Base-by-base conservation (phyloP, 1,140 invertebrate species). In the Bilobella aurantiaca region DNA sequence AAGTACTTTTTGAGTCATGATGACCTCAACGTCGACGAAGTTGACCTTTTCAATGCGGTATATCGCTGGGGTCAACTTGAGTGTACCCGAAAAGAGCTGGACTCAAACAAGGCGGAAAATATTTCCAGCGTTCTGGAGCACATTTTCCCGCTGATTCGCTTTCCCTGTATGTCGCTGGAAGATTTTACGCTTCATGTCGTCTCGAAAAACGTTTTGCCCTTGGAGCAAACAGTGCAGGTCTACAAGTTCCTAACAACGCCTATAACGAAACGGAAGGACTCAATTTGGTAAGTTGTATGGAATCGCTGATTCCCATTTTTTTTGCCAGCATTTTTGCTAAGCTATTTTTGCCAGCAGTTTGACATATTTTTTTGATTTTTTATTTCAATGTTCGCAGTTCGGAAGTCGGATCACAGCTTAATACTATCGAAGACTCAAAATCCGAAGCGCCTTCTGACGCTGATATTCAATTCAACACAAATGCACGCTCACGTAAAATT, bases 191-290 rank as follows among this genome's bases (percentile, higher is more conserved):
- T 57, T 56, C 60, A 66, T 21, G 69, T 70, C 27, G 69, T 70
- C 1, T 58, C 65, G 25, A 70, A 70, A 59, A 67, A 67, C 60
- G 58, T 67, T 37, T 56, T 70, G 25, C 65, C 69, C 2, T 53
- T 70, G 21, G 59, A 65, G 47, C 62, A 70, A n/a, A 70, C 69
- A 1, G 69, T 70, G 3, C 47, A 64, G 57, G 63, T 70, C 14
- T 70, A 64, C 59, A 64, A 58, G 42, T 68, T 60, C 32, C 63
- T 70, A 31, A 67, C 65, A 25, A 70, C 69, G n/a, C 69, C 69
- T 23, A 53, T 46, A 34, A 57, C 53, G 30, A 66, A 65, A 28
- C 28, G 64, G 46, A 58, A 65, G 34, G 46, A 63, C 18, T 53
- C 49, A 14, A 23, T 53, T 23, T 8, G 14, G 49, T 53, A 53